Percentiles rank a stretch among this genome's conserved stretches.
These are phyloP conservation scores for Eilema caniola DNA, from an alignment of 2,888 invertebrate genomes.

Conservation along the genomic window DNA sequence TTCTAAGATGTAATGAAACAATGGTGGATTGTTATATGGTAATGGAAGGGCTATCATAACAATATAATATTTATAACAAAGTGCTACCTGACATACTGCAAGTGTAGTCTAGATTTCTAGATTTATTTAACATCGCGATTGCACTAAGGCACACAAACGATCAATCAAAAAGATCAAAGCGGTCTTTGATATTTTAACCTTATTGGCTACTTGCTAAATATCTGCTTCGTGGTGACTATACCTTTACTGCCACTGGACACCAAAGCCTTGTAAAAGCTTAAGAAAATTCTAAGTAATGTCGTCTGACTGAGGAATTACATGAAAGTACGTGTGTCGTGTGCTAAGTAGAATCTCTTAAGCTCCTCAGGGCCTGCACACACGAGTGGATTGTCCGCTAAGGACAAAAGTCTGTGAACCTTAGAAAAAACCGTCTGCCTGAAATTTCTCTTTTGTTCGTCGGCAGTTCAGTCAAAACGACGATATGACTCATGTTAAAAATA, in stretches of 20 bases:
- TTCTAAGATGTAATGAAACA: conserved; percentile 6
- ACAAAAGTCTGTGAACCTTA: neutral
- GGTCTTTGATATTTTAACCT: neutral
- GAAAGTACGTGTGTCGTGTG: neutral
- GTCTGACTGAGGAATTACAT: neutral
- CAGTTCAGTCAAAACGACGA: neutral
- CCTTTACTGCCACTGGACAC: neutral
- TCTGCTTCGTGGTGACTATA: too few species aligned
- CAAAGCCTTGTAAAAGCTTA: neutral
- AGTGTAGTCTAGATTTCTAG: conserved; percentile 8
- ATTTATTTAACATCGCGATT: neutral
- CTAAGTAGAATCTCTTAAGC: neutral
- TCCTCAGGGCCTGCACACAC: neutral
- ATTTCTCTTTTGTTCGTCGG: neutral
- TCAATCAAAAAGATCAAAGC: too few species aligned
- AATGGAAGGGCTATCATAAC: neutral
- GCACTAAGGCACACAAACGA: too few species aligned
- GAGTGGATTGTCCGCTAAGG: neutral
- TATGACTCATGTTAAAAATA: neutral
- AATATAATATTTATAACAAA: conserved; percentile 8
- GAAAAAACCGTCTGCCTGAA: neutral
- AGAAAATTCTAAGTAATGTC: neutral
- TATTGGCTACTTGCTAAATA: neutral
- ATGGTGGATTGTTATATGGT: neutral
- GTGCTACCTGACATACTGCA: neutral